Evolutionary conservation across 2,113 vertebrate genomes (phyloP).

Genomic region (Dascyllus trimaculatus): DNA sequence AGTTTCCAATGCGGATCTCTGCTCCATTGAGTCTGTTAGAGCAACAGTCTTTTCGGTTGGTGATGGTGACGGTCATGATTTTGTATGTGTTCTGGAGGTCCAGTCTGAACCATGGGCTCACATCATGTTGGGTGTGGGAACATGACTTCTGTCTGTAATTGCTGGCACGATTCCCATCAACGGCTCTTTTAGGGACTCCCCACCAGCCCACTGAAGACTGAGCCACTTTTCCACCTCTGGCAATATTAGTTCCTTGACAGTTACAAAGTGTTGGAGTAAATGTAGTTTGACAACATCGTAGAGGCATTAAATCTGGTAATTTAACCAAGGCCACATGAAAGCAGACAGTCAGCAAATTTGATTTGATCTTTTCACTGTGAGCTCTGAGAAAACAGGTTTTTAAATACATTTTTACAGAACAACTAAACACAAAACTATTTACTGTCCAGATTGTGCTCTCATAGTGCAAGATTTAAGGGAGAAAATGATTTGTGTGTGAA

Average conservation of each 20-base stretch:
- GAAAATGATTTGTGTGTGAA: too few species aligned
- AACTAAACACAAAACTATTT: too few species aligned
- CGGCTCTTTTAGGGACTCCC: conserved; percentile 7
- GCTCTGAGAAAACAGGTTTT: too few species aligned
- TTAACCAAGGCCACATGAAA: too few species aligned
- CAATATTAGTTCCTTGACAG: not conserved
- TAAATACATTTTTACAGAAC: too few species aligned
- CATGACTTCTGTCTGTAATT: not conserved
- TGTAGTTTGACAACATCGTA: too few species aligned
- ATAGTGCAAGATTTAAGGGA: too few species aligned
- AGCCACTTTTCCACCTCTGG: not conserved
- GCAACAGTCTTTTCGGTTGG: conserved; percentile 64
- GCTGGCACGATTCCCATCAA: conserved; percentile 45
- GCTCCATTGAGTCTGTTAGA: conserved; percentile 17
- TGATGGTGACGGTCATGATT: conserved; percentile 56
- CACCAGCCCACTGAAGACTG: conserved; percentile 36
- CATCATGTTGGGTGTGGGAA: not conserved
- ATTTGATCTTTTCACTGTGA: too few species aligned
- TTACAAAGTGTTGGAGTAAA: too few species aligned
- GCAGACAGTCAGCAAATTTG: too few species aligned
- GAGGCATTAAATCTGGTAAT: too few species aligned
- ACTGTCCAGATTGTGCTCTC: too few species aligned
- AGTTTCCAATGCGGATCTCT: conserved; percentile 66
- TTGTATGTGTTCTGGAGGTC: conserved; percentile 35
- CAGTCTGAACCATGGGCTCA: conserved; percentile 64